These are phyloP conservation scores for Rhea pennata DNA, from an alignment of 2,113 vertebrate species.

Conservation along the genomic window DNA sequence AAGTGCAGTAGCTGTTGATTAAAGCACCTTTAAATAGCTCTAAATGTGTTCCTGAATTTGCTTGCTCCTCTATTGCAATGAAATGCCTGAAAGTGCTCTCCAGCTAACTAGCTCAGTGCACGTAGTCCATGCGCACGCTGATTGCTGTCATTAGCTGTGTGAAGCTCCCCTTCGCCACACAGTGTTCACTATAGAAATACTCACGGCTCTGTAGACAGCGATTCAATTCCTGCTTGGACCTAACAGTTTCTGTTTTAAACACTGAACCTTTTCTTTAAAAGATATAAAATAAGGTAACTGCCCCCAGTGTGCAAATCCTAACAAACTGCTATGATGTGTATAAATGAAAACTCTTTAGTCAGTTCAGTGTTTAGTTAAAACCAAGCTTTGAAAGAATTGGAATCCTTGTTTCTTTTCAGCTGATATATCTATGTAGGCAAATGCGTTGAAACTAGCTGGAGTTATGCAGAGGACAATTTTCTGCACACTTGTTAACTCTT, in stretches of 20 bases:
- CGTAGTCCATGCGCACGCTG: neutral
- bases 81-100: neutral
- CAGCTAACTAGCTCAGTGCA: neutral
- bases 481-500: neutral
- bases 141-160: neutral
- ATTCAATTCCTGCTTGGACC: neutral
- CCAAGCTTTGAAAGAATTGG: neutral
- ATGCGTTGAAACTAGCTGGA: neutral
- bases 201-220: neutral
- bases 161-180: conserved; percentile 44
- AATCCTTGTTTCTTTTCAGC: neutral
- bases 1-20: neutral
- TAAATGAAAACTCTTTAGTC: neutral
- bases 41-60: neutral
- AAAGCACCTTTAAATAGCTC: neutral
- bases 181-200: neutral
- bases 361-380: neutral
- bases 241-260: neutral
- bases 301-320: neutral
- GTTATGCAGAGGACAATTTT: neutral
- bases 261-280: neutral
- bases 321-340: neutral
- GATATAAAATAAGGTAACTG: neutral
- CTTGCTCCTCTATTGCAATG: neutral
- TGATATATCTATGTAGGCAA: neutral